Evolutionary conservation across 2,113 vertebrate species (phyloP).

Genomic region (Sturnus vulgaris): DNA sequence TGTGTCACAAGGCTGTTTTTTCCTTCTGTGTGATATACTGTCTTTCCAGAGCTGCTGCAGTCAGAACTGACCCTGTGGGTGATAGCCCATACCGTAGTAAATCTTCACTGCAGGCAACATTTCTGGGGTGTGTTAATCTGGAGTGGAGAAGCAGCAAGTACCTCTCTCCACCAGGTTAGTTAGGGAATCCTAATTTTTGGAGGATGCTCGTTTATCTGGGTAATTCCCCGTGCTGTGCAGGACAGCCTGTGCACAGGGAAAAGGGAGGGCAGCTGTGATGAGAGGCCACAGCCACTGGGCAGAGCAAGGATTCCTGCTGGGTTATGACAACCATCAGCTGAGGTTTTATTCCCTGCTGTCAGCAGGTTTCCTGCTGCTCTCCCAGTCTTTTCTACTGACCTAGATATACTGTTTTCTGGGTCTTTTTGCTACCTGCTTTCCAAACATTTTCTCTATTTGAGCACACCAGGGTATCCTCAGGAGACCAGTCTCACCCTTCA

Average conservation of each 20-base stretch:
- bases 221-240: background rate
- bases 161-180: background rate
- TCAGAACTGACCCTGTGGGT: background rate
- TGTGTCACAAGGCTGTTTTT: background rate
- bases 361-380: background rate
- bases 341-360: background rate
- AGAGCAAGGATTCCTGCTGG: background rate
- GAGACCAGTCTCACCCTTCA: background rate
- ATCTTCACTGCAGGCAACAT: background rate
- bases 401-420: background rate
- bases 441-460: background rate
- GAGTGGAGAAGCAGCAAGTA: background rate
- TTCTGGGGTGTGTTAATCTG: background rate
- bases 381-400: background rate
- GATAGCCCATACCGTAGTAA: background rate
- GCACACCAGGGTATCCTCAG: background rate
- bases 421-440: background rate
- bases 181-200: background rate
- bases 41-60: background rate
- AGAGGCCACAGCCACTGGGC: background rate
- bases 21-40: background rate
- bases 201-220: background rate
- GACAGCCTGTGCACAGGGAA: accelerated
- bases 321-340: background rate
- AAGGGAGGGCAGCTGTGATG: background rate